phyloP scores from a whole-genome alignment of 2,113 vertebrate genomes.

The Passerina amoena region DNA sequence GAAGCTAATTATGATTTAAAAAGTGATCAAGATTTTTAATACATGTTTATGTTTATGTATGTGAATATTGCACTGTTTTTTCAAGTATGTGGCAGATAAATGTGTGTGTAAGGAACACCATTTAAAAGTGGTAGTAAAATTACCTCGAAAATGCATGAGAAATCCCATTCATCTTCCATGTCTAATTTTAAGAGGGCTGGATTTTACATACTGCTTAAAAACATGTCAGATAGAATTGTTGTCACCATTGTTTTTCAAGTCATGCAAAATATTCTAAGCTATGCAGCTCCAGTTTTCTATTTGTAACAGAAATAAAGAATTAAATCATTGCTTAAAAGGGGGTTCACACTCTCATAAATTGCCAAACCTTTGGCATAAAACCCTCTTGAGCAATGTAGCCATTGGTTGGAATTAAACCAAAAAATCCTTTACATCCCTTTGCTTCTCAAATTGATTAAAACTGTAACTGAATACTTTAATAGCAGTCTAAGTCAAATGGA shows the following conservation, averaged over 20 bases:
- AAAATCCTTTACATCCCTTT: conserved; percentile 3
- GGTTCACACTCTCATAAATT: not conserved
- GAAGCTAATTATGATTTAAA: not conserved
- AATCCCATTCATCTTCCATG: not conserved
- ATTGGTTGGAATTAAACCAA: not conserved
- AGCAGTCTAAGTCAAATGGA: not conserved
- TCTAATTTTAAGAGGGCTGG: not conserved
- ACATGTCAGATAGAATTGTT: not conserved
- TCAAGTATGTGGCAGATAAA: not conserved
- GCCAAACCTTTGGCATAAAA: not conserved
- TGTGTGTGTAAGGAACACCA: not conserved
- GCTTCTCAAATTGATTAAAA: conserved; percentile 28
- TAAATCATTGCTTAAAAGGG: not conserved
- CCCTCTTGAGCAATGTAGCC: not conserved
- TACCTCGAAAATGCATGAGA: not conserved
- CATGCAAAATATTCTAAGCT: not conserved
- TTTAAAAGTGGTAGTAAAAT: not conserved
- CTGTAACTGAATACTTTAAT: conserved; percentile 18
- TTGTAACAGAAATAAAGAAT: conserved; percentile 4
- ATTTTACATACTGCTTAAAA: not conserved
- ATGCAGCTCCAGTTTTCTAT: not conserved
- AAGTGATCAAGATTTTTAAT: not conserved
- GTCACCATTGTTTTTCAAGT: not conserved
- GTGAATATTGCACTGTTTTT: not conserved
- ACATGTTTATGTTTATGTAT: accelerated